phyloP scores from a whole-genome alignment of 2,888 invertebrate species.

The Platypus cylindrus region DNA sequence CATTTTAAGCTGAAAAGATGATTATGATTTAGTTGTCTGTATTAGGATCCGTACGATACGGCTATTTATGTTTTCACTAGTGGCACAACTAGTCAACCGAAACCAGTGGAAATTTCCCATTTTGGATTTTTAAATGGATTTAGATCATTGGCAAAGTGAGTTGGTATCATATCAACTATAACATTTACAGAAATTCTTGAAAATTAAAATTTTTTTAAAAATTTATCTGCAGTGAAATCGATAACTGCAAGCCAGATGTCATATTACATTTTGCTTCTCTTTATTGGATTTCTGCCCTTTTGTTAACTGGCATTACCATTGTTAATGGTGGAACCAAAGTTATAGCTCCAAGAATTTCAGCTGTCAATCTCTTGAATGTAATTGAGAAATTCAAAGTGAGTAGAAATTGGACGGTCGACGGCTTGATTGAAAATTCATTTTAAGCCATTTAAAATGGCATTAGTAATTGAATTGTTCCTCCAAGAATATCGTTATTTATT shows the following conservation, averaged over 20 bases:
- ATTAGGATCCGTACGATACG: constrained; percentile 6
- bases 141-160: constrained; percentile 8
- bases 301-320: constrained; percentile 6
- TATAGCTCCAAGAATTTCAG: constrained; percentile 9
- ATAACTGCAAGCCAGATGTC: constrained; percentile 7
- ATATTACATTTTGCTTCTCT: constrained; percentile 11
- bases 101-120: constrained; percentile 25
- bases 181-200: too few relatives aligned
- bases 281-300: constrained; percentile 10
- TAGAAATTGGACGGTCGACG: not conserved
- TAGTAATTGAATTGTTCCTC: not conserved
- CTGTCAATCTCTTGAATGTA: constrained; percentile 4
- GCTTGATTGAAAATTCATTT: not conserved
- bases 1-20: too few relatives aligned
- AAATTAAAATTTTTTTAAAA: too few relatives aligned
- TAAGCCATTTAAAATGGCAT: not conserved
- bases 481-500: not conserved
- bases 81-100: constrained; percentile 27
- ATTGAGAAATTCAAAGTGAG: constrained; percentile 11
- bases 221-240: constrained; percentile 6
- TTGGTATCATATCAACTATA: too few relatives aligned
- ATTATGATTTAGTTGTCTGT: too few relatives aligned
- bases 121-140: constrained; percentile 13
- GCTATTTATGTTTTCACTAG: constrained; percentile 24
- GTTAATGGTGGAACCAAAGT: constrained; percentile 9